Evolutionary conservation across 2,888 invertebrate species (phyloP), one percentile per base, ranked within the genome.

Genomic region (Tachina fera): DNA sequence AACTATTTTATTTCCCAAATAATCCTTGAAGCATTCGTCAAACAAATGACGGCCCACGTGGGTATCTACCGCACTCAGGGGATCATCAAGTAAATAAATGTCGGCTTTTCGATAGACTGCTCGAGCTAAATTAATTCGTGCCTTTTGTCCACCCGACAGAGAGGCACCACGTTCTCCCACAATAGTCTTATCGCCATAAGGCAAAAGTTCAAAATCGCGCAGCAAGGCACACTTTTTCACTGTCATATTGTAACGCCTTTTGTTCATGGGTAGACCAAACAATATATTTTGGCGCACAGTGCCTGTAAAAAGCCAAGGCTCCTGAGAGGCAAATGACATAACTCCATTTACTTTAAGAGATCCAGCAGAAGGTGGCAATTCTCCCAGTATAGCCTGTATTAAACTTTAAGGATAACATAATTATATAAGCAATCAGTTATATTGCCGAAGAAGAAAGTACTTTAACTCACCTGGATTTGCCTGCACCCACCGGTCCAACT

Each of bases 21-120:
- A 93, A 0, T 90, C 91, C 4, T 91, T 90, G 90, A 93, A 91
- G 49, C 93, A 93, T 78, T 92, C 91, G 83, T 98, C 97, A 92
- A 98, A 98, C 88, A 98, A 94, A 92, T 97, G 96, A 9, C 96
- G 95, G 1, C 97, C 97, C 0, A 98, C 98, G 91, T 97, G 96
- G 0, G 97, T 95, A 93, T 98, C 98, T 22, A 98, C 98, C 0
- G 98, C 98, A 75, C 97, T 96, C 56, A 98, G 93, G 0, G 98
- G 98, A 93, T 98, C 98, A 92, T 98, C 98, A 68, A 98, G 93
- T 16, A 98, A 93, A 91, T 97, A 98, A 87, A 98, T 95, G 89
- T 97, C 97, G 0, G 97, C 96, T 87, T 97, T 95, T 76, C 96
- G 95, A 92, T 98, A 98, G 0, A 98, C 95, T 0, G 97, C 96